These are phyloP conservation scores for Trachelipus rathkii DNA, from an alignment of 1,140 invertebrate species.

Conservation along the genomic window DNA sequence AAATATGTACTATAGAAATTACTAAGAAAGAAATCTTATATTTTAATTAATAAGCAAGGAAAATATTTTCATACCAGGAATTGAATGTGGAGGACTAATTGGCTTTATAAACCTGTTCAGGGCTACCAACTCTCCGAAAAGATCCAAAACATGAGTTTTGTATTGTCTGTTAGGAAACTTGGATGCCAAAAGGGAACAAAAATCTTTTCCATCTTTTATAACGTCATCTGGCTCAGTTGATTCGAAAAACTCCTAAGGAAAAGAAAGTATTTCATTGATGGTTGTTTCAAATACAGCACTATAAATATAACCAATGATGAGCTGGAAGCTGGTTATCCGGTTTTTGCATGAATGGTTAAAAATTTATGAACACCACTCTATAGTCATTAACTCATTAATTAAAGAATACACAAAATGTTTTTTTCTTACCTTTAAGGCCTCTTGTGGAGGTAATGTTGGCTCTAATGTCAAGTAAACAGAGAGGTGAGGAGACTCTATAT, in stretches of 20 bases:
- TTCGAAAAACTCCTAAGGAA: conserved; percentile 49
- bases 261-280: no score
- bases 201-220: conserved; percentile 19
- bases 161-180: conserved; percentile 52
- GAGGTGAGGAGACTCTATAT: conserved; percentile 23
- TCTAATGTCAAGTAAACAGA: conserved; percentile 46
- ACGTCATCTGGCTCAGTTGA: conserved; percentile 49
- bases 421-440: conserved; percentile 51
- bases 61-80: no score
- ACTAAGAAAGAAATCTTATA: no score
- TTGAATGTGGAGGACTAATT: no score
- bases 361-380: no score
- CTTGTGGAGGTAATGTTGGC: conserved; percentile 49
- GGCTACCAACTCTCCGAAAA: conserved; percentile 54
- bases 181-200: conserved; percentile 8
- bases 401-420: conserved; percentile 36
- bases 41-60: no score
- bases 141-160: conserved; percentile 53
- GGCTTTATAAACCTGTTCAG: conserved; percentile 54
- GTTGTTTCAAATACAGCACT: no score
- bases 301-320: no score
- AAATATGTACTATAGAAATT: no score
- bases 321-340: no score
- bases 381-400: no score
- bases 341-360: no score